A percentile compares a stretch with the other conserved stretches of the same genome.
Evolutionary conservation across 2,113 vertebrate genomes (phyloP).

Genomic region (Pangasianodon hypophthalmus): DNA sequence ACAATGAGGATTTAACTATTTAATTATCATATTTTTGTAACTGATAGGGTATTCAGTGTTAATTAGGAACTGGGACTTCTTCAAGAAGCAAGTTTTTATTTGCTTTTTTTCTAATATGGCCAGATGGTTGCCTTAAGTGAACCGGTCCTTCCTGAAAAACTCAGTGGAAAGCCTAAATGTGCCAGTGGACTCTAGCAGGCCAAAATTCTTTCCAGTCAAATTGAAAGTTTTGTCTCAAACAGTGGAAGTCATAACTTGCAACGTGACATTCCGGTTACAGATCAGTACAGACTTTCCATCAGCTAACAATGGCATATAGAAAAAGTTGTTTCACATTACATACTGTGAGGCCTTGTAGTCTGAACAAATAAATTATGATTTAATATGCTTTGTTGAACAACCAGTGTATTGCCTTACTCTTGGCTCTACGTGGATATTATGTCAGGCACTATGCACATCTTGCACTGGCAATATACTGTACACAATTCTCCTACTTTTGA

Average conservation of each 20-base stretch:
- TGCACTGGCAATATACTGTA: constrained; percentile 14
- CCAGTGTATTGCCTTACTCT: constrained; percentile 19
- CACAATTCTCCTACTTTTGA: constrained; percentile 1
- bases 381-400: constrained; percentile 24
- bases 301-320: constrained; percentile 5
- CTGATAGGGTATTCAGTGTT: neutral
- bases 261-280: constrained; percentile 7
- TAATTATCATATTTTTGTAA: neutral
- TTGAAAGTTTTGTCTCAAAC: constrained; percentile 10
- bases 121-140: neutral
- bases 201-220: constrained; percentile 20
- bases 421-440: constrained; percentile 27
- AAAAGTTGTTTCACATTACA: constrained; percentile 27
- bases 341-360: neutral
- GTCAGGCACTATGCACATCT: constrained; percentile 36
- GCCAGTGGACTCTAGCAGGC: neutral
- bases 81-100: constrained; percentile 17
- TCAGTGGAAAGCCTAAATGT: neutral
- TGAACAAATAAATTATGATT: constrained; percentile 25
- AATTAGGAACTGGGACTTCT: neutral
- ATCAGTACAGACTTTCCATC: constrained; percentile 12
- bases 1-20: neutral
- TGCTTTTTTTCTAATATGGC: neutral
- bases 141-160: neutral
- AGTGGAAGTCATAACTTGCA: constrained; percentile 11